Percentiles rank a stretch among this genome's conserved stretches.
phyloP scores from a whole-genome alignment of 2,797 vertebrate genomes.

The Rousettus madagascariensis region DNA sequence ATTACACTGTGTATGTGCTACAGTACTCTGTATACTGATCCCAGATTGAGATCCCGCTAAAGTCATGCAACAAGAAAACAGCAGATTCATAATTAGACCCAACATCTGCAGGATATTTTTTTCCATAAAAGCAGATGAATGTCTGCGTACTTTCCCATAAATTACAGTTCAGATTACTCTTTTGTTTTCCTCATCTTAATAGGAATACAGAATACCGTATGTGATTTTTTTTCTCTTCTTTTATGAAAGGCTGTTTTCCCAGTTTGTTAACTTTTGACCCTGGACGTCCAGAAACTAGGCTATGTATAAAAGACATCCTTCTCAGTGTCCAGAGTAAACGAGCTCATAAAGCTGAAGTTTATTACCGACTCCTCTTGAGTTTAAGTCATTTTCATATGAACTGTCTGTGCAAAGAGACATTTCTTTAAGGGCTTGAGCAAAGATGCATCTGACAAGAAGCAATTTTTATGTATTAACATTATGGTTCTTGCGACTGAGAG shows the following conservation, averaged over 20 bases:
- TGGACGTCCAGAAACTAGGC: neutral
- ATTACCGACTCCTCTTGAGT: neutral
- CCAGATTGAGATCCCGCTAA: neutral
- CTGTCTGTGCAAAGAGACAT: neutral
- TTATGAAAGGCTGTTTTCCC: conserved; percentile 50
- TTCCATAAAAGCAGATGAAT: conserved; percentile 75
- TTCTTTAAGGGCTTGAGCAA: neutral
- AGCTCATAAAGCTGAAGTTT: neutral
- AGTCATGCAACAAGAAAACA: conserved; percentile 53
- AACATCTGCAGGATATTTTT: conserved; percentile 71
- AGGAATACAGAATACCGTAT: conserved; percentile 65
- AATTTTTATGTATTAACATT: neutral
- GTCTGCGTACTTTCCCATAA: conserved; percentile 60
- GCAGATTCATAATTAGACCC: conserved; percentile 54
- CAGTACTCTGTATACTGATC: neutral
- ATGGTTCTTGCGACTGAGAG: neutral
- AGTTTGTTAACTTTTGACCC: conserved; percentile 60
- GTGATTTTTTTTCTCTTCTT: neutral
- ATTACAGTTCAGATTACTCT: conserved; percentile 64
- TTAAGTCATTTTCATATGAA: neutral
- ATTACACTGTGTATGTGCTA: neutral
- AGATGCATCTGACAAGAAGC: neutral
- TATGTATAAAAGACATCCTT: neutral
- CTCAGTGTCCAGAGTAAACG: neutral
- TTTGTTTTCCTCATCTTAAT: conserved; percentile 62